phyloP scores from a whole-genome alignment of 1,140 invertebrate genomes.

The Thaumatotibia leucotreta region DNA sequence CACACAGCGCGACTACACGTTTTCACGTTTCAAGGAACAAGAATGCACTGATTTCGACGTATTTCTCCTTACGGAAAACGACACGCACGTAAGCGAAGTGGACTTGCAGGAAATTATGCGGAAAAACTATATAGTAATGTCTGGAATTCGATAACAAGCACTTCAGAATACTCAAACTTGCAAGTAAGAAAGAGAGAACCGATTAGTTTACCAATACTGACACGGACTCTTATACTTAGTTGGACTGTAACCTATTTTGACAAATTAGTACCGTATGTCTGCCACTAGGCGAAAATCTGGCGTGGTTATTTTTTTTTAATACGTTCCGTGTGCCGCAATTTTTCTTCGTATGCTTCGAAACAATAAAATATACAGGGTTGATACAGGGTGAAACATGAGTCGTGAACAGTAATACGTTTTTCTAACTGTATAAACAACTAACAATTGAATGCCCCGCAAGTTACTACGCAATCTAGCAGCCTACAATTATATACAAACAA shows the following conservation, averaged over 20 bases:
- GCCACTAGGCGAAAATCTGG: conserved; percentile 53
- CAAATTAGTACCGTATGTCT: conserved; percentile 65
- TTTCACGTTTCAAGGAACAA: conserved; percentile 36
- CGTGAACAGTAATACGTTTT: too few species aligned
- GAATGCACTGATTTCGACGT: conserved; percentile 40
- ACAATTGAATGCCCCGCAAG: too few species aligned
- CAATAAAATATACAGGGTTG: too few species aligned
- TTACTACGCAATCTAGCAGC: too few species aligned
- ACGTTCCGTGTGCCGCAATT: conserved; percentile 19
- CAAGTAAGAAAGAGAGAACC: conserved; percentile 41
- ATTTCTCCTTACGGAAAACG: conserved; percentile 46
- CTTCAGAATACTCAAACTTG: conserved; percentile 16
- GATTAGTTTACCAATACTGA: conserved; percentile 26
- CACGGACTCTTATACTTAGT: conserved; percentile 35
- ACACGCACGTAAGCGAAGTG: conserved; percentile 53
- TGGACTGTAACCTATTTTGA: conserved; percentile 67
- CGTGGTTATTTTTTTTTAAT: conserved; percentile 47
- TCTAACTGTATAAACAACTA: too few species aligned
- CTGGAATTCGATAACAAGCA: conserved; percentile 33
- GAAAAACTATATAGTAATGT: conserved; percentile 32
- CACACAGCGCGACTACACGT: conserved; percentile 38
- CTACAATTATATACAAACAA: too few species aligned
- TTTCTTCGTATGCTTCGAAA: background rate
- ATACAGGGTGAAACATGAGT: too few species aligned
- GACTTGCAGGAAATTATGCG: conserved; percentile 49